Evolutionary conservation across 2,113 vertebrate genomes (phyloP).

Genomic region (Pachycephala philippinensis): DNA sequence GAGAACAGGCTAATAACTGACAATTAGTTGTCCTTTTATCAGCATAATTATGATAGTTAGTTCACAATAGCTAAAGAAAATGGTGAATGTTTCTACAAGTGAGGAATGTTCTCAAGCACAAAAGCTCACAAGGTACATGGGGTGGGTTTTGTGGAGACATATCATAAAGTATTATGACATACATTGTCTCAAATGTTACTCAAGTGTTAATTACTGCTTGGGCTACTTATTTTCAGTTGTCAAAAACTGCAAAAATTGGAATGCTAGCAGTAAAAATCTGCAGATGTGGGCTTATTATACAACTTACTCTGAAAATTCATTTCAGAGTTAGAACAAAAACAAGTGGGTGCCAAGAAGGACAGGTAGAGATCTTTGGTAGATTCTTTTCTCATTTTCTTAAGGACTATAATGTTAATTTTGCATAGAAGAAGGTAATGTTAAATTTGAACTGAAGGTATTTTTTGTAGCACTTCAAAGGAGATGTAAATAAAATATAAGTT

Average conservation of each 20-base stretch:
- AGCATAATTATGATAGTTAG: background rate
- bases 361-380: background rate
- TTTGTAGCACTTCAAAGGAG: background rate
- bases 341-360: rapidly evolving
- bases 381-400: background rate
- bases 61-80: background rate
- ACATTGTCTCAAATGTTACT: background rate
- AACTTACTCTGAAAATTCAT: background rate
- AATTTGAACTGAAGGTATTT: background rate
- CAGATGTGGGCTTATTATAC: background rate
- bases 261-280: background rate
- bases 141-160: background rate
- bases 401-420: background rate
- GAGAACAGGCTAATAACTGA: background rate
- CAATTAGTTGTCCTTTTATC: background rate
- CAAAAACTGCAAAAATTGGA: background rate
- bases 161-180: background rate
- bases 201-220: background rate
- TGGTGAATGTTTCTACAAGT: background rate
- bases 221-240: background rate
- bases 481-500: background rate
- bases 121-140: background rate
- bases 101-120: background rate
- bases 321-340: background rate
- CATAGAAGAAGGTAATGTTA: background rate